Conservation (phyloP, 1,140 invertebrate genomes). For the Leucophenga varia region DNA sequence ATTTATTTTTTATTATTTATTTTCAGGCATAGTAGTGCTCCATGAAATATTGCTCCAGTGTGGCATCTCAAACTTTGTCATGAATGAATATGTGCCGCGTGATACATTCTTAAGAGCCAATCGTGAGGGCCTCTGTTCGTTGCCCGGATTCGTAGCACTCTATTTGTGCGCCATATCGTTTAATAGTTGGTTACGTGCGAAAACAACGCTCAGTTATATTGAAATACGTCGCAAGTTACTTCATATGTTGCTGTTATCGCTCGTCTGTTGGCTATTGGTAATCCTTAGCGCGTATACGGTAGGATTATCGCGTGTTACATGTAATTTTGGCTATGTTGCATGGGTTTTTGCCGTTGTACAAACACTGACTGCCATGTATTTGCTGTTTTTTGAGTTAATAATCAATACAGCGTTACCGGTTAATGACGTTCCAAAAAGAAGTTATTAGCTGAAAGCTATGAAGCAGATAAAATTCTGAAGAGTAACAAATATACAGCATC, state of each 20-base stretch:
- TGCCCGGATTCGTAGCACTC: conserved; percentile 79
- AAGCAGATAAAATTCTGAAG: too few relatives aligned
- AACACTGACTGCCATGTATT: conserved; percentile 17
- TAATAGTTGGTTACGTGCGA: conserved; percentile 27
- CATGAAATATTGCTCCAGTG: conserved; percentile 71
- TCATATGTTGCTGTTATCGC: conserved; percentile 1
- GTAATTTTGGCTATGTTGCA: conserved; percentile 30
- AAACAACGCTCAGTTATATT: conserved; percentile 17
- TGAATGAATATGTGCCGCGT: conserved; percentile 60
- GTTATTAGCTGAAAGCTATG: too few relatives aligned
- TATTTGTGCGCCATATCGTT: conserved; percentile 75
- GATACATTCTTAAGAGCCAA: conserved; percentile 76
- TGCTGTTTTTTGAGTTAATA: conserved; percentile 26
- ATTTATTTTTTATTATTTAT: background rate
- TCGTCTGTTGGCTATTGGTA: conserved; percentile 19
- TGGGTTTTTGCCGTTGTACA: conserved; percentile 25
- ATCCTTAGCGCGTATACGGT: conserved; percentile 12
- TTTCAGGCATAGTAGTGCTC: conserved; percentile 59
- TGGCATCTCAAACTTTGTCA: conserved; percentile 72
- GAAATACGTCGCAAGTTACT: conserved; percentile 25
- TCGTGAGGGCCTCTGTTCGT: conserved; percentile 84
- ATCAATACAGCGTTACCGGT: conserved; percentile 25
- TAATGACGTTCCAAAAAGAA: too few relatives aligned
- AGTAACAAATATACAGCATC: too few relatives aligned
- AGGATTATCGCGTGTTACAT: conserved; percentile 32